Base-by-base conservation (phyloP, 2,888 invertebrate species). In the Pheosia tremula region DNA sequence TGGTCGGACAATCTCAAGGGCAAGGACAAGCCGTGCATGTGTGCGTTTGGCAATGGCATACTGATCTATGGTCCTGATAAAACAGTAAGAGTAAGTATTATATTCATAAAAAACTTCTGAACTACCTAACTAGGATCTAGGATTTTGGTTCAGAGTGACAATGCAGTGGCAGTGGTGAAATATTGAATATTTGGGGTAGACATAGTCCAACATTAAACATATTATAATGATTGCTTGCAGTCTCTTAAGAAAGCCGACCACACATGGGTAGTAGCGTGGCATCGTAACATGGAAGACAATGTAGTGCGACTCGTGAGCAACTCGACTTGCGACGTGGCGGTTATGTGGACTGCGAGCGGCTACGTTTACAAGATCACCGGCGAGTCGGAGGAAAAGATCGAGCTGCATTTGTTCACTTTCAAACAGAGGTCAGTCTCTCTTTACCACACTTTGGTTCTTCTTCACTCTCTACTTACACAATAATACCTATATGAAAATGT, bases 11-110 rank as follows among this genome's bases (percentile, higher is more conserved):
- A 83, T 3, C 59, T 84, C 7, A 62, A 67, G 4, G 90, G 88
- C 0, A 49, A 64, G 0, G 58, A 71, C 7, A 79, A 69, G n/a
- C 85, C 92, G 0, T 71, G 75, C 58, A 68, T 94, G 10, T 90
- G 90, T 58, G 70, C 90, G 0, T 89, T 91, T 62, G 84, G 82
- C 43, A 84, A 77, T 57, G 93, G 94, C 0, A 67, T 94, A 1
- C 78, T 93, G 1, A 80, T 93, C 36, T 93, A 88, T 60, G 91
- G 93, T 13, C 91, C 93, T 6, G 92, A 93, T 74, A 71, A 79
- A 2, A 63, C 62, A n/a, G 71, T 94, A 7, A 77, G 90, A 59
- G 93, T 93, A 60, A 85, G 86, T 77, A 45, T 36, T 36, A n/a
- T 5, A 47, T 47, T 47, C n/a, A 0, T 47, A 47, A 41, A 41